Evolutionary conservation across 2,113 vertebrate species (phyloP).

Genomic region (Electrona antarctica): DNA sequence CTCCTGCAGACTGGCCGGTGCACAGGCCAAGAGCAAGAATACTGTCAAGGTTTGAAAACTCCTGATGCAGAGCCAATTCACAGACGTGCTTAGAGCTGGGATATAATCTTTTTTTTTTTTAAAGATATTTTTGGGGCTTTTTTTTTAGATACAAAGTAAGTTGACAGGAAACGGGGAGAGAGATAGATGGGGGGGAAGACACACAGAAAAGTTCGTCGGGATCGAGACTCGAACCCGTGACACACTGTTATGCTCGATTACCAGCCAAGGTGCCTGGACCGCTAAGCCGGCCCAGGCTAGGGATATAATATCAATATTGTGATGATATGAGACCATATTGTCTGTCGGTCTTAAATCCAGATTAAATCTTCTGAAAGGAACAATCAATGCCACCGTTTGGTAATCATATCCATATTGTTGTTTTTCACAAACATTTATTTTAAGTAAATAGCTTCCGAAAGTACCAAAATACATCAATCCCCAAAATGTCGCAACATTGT

Average conservation of each 20-base stretch:
- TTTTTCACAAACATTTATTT: background rate
- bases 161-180: background rate
- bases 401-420: background rate
- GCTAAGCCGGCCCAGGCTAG: no score
- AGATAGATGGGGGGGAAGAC: no score
- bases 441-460: background rate
- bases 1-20: conserved; percentile 88
- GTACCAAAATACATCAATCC: no score
- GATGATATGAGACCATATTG: no score
- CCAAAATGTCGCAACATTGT: no score
- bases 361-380: no score
- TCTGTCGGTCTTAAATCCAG: no score
- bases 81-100: background rate
- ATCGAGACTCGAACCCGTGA: no score
- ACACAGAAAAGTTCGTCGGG: background rate
- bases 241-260: no score
- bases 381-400: no score
- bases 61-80: background rate
- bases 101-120: background rate
- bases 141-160: background rate
- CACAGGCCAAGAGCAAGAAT: background rate
- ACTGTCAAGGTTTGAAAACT: background rate
- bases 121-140: no score
- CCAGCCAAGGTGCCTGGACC: no score
- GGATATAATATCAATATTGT: background rate